Base-by-base conservation (phyloP, 2,797 vertebrate genomes). In the Tokudaia muenninki region DNA sequence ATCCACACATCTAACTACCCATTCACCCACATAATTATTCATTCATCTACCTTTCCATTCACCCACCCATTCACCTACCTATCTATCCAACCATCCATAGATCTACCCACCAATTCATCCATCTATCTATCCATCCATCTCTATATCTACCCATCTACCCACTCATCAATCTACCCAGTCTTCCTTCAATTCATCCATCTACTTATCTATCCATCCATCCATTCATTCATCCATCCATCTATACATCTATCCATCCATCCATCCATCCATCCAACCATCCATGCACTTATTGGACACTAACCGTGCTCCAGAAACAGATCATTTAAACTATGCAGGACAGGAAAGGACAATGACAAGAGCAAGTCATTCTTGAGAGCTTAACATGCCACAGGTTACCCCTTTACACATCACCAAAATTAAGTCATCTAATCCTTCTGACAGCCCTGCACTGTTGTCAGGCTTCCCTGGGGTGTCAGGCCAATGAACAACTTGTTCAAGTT, bases 331-430 rank as follows among this genome's bases (percentile, higher is more conserved):
- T 90, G 22, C 72, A 55, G 31, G 80, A 82, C 7, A 41, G 16
- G 41, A 78, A 57, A 82, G 31, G 52, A 52, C 24, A 90, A 67
- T 22, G 61, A 84, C 3, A 83, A 59, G 47, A 96, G 34, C 37
- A 92, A 72, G 77, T 34, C 61, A 57, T 67, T 82, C 41, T 65
- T 52, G 24, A 91, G 72, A 61, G 29, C 4, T 87, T 91, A 50
- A 50, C 41, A 65, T 50, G 52, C 37, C 21, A 19, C 41, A 74
- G 22, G 37, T 17, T n/a, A 72, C 24, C 29, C 16, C 87, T 91
- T 86, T 87, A 55, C 34, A 92, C 31, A 93, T 72, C n/a, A 79
- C 29, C 65, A 52, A 31, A 63, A 92, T 59, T 70, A 96, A 91
- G 37, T 80, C 70, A 91, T 81, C 88, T 50, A 94, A 86, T 17